phyloP scores from a whole-genome alignment of 2,888 invertebrate species.

The Philereme transversata region DNA sequence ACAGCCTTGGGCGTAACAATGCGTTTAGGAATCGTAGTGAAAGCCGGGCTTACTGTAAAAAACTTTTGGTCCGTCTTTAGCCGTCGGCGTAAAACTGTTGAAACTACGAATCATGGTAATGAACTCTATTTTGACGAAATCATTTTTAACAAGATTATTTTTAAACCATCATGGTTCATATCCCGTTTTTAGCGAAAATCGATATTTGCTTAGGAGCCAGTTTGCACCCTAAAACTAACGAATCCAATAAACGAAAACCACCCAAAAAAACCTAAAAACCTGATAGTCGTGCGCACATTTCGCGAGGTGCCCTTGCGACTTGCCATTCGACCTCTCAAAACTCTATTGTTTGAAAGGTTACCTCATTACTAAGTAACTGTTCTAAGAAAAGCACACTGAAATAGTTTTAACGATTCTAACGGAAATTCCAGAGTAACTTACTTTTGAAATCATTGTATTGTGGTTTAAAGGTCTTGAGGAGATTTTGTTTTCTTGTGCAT shows the following conservation, averaged over 20 bases:
- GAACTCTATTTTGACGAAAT: too few relatives aligned
- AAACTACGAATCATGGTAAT: too few relatives aligned
- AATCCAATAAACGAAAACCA: neutral
- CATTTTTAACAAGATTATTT: too few relatives aligned
- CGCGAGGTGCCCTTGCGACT: slow-evolving; percentile 38
- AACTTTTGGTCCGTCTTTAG: too few relatives aligned
- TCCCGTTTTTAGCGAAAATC: too few relatives aligned
- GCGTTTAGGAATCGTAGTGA: too few relatives aligned
- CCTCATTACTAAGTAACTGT: slow-evolving; percentile 31
- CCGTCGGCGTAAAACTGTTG: too few relatives aligned
- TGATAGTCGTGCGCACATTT: slow-evolving; percentile 33
- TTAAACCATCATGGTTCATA: too few relatives aligned
- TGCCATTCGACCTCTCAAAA: slow-evolving; percentile 38
- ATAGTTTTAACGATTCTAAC: slow-evolving; percentile 32
- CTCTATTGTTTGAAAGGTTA: slow-evolving; percentile 45
- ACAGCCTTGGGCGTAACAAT: too few relatives aligned
- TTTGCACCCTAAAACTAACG: too few relatives aligned
- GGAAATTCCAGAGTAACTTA: slow-evolving; percentile 12
- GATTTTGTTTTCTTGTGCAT: neutral
- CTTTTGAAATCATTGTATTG: neutral
- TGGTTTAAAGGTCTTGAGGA: neutral
- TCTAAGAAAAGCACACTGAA: slow-evolving; percentile 33
- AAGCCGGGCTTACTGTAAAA: too few relatives aligned
- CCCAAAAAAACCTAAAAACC: neutral
- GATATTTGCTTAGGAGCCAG: too few relatives aligned